A percentile compares a stretch with the other conserved stretches of the same genome.
Evolutionary conservation across 2,113 vertebrate genomes (phyloP).

Genomic region (Tachysurus fulvidraco): DNA sequence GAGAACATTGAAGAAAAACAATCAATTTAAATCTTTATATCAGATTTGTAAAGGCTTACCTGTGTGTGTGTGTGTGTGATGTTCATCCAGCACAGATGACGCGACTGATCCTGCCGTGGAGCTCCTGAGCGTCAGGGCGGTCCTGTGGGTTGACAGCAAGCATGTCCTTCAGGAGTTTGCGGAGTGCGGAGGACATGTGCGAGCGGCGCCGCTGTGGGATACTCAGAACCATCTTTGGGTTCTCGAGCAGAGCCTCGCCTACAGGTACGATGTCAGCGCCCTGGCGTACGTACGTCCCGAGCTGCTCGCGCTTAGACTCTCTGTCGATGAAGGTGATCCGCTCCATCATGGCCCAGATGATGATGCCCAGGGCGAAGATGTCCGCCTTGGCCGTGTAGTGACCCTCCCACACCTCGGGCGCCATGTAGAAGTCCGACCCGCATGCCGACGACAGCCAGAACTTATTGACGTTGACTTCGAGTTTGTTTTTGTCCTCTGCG

Average conservation of each 20-base stretch:
- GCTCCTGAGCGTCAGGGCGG: constrained; percentile 89
- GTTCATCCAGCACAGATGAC: constrained; percentile 75
- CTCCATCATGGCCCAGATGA: constrained; percentile 98
- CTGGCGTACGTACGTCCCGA: constrained; percentile 90
- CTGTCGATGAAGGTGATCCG: constrained; percentile 93
- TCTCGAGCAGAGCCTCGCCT: constrained; percentile 93
- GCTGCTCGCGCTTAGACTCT: constrained; percentile 89
- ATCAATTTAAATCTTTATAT: not conserved
- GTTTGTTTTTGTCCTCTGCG: constrained; percentile 72
- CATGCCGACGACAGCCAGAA: constrained; percentile 93
- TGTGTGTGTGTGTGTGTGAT: not conserved
- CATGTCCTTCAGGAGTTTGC: constrained; percentile 92
- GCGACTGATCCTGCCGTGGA: constrained; percentile 88
- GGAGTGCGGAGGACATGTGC: constrained; percentile 88
- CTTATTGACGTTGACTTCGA: constrained; percentile 86
- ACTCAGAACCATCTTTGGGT: constrained; percentile 95
- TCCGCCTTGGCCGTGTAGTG: constrained; percentile 98
- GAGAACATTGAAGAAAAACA: too few species aligned
- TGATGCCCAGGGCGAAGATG: constrained; percentile 95
- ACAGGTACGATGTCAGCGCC: constrained; percentile 90
- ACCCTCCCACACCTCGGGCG: constrained; percentile 95
- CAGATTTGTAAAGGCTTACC: not conserved
- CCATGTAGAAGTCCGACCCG: constrained; percentile 96
- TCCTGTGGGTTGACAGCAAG: constrained; percentile 94
- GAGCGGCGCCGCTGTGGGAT: constrained; percentile 93